Percentiles rank a stretch among this genome's conserved stretches.
phyloP scores from a whole-genome alignment of 92 coral and sea anemone species.

The Epizoanthus fatuus region DNA sequence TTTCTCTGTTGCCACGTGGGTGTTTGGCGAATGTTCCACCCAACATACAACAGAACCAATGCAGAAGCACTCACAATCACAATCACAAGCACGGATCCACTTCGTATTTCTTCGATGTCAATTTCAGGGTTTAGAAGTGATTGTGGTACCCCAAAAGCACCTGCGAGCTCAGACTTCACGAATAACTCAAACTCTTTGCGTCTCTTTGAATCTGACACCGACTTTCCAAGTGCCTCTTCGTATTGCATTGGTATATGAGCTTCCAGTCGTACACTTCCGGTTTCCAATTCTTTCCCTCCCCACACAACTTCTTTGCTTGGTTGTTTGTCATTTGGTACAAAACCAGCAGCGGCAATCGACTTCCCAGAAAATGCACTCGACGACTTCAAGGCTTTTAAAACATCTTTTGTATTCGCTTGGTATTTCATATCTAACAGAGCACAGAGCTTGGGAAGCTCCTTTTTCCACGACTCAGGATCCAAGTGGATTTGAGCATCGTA shows the following conservation, averaged over 20 bases:
- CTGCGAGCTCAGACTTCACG: not conserved
- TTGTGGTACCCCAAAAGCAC: not conserved
- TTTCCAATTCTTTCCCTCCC: not conserved
- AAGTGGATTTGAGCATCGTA: not conserved
- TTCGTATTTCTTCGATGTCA: not conserved
- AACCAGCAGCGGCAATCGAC: slow-evolving; percentile 4
- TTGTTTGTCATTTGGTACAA: not conserved
- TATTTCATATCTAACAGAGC: not conserved
- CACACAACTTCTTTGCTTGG: not conserved
- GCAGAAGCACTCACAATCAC: not conserved
- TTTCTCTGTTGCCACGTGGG: not conserved
- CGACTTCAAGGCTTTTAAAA: not conserved
- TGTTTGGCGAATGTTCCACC: not conserved
- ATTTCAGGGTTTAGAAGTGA: not conserved
- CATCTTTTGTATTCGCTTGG: not conserved
- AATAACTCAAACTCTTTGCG: not conserved
- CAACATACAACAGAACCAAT: not conserved
- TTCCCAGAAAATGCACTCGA: not conserved
- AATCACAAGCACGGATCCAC: not conserved
- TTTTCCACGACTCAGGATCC: not conserved
- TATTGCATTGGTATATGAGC: slow-evolving; percentile 7
- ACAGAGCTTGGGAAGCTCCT: not conserved
- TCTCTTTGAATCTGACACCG: not conserved
- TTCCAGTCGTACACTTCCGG: not conserved
- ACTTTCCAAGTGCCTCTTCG: not conserved